Evolutionary conservation across 2,888 invertebrate genomes (phyloP).

Genomic region (Lepidocyrtoides sp.): DNA sequence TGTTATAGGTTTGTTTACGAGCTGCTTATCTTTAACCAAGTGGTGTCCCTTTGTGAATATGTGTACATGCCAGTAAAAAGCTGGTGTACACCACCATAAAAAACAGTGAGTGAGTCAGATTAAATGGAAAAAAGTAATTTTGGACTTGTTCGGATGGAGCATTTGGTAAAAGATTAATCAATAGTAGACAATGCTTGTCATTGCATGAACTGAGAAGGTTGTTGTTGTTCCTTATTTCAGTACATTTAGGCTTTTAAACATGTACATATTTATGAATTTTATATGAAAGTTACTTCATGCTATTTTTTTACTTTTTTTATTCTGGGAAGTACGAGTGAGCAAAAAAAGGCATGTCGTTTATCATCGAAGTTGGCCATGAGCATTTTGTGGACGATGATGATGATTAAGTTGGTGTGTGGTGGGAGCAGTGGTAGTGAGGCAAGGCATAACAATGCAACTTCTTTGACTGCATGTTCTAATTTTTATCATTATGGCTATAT

Average conservation of each 20-base stretch:
- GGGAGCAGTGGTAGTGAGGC: neutral
- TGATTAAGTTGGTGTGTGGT: constrained; percentile 14
- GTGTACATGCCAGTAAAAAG: neutral
- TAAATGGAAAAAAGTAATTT: constrained; percentile 20
- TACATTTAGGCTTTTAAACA: neutral
- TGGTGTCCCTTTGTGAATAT: neutral
- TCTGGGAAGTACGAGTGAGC: neutral
- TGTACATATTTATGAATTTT: constrained; percentile 11
- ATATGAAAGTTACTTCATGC: neutral
- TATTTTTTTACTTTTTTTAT: neutral
- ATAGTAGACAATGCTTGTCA: constrained; percentile 18
- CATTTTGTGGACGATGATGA: neutral
- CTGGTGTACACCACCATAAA: neutral
- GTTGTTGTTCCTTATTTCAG: neutral
- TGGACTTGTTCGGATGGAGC: neutral
- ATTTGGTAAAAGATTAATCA: constrained; percentile 34
- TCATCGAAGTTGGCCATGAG: neutral
- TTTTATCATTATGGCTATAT: neutral
- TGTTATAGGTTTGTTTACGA: neutral
- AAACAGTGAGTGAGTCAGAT: neutral
- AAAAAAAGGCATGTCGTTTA: constrained; percentile 7
- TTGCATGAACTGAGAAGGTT: neutral
- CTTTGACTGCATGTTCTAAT: constrained; percentile 37
- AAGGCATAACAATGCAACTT: constrained; percentile 32
- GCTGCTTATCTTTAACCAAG: neutral